Percentiles rank a stretch among this genome's conserved stretches.
These are phyloP conservation scores for Cryptotermes secundus DNA, from an alignment of 1,140 invertebrate genomes.

Conservation along the genomic window DNA sequence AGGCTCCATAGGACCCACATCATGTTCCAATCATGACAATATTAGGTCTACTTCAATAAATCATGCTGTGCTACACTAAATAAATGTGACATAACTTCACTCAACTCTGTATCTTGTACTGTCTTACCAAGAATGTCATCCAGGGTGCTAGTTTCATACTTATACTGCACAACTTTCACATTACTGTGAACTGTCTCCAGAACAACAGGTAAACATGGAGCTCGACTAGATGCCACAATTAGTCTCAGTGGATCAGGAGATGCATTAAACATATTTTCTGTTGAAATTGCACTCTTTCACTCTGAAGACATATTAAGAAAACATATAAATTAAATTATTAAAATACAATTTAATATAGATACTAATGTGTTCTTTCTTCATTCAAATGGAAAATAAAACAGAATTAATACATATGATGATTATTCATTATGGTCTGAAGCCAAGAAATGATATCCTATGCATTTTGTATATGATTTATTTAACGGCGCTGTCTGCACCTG, in stretches of 20 bases:
- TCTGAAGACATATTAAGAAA: too few relatives aligned
- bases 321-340: too few relatives aligned
- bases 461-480: too few relatives aligned
- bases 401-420: too few relatives aligned
- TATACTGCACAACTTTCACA: constrained; percentile 46
- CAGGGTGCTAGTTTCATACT: constrained; percentile 46
- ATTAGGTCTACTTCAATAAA: background rate
- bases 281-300: too few relatives aligned
- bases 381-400: too few relatives aligned
- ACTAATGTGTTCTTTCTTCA: too few relatives aligned
- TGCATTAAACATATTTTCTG: background rate
- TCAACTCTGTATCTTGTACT: background rate
- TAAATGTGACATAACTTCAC: background rate
- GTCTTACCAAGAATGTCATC: constrained; percentile 44
- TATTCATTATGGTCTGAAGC: too few relatives aligned
- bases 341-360: too few relatives aligned
- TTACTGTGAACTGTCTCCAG: constrained; percentile 41
- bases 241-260: constrained; percentile 34
- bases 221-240: constrained; percentile 40
- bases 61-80: background rate
- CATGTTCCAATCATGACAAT: background rate
- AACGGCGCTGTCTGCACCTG: too few relatives aligned
- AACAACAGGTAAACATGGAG: constrained; percentile 35
- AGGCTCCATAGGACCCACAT: background rate
- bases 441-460: too few relatives aligned